phyloP scores from a whole-genome alignment of 2,113 vertebrate species.

The Rhipidura dahli region DNA sequence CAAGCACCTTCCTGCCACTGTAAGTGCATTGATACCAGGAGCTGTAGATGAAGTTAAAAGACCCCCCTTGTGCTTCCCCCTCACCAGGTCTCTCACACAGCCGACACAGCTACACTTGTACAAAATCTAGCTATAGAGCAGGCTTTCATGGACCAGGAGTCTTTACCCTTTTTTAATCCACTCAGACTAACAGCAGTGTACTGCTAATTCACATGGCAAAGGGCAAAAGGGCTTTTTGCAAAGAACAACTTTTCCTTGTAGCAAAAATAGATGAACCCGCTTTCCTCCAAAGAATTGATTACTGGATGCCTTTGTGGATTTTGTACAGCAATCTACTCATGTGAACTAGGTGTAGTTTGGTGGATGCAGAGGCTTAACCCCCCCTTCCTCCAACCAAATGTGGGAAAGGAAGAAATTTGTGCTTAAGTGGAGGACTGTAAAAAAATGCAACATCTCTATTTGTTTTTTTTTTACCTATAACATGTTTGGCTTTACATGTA shows the following conservation, averaged over 20 bases:
- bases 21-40: conserved; percentile 41
- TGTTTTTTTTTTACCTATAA: neutral
- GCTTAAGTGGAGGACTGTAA: neutral
- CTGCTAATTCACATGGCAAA: conserved; percentile 32
- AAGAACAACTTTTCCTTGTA: neutral
- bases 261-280: neutral
- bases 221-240: conserved; percentile 28
- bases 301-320: conserved; percentile 16
- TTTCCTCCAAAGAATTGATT: conserved; percentile 18
- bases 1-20: conserved; percentile 41
- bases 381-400: neutral
- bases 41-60: conserved; percentile 23
- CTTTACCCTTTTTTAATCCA: conserved; percentile 55
- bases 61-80: neutral
- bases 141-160: conserved; percentile 12
- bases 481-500: neutral
- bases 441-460: neutral
- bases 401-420: neutral
- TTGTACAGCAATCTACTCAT: neutral
- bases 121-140: conserved; percentile 7
- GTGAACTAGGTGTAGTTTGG: neutral
- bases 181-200: conserved; percentile 39
- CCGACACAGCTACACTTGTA: neutral
- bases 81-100: neutral
- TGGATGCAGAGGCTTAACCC: neutral